Conservation (phyloP, 1,140 invertebrate species). For the Eulimnadia texana region DNA sequence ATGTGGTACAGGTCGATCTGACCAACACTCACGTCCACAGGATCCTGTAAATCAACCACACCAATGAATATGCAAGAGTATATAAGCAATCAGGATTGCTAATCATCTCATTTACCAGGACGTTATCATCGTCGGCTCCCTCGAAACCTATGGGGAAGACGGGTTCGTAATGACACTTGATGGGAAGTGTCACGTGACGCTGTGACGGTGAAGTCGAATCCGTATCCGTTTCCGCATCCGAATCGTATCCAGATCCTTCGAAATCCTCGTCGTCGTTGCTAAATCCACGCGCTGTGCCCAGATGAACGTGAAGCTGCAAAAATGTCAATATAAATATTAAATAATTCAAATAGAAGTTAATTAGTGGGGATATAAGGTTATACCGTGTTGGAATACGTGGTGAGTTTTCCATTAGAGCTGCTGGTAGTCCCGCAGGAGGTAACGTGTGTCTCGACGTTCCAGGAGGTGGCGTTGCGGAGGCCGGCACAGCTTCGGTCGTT, state of each 20-base stretch:
- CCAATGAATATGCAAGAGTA: neutral
- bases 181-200: constrained; percentile 12
- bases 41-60: constrained; percentile 4
- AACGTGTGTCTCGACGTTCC: constrained; percentile 14
- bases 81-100: neutral
- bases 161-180: constrained; percentile 19
- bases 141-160: constrained; percentile 15
- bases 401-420: constrained; percentile 15
- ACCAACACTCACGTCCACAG: neutral
- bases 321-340: neutral
- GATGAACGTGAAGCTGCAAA: constrained; percentile 12
- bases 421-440: constrained; percentile 18
- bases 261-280: constrained; percentile 23
- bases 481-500: constrained; percentile 14
- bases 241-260: constrained; percentile 20
- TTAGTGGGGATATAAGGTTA: no score
- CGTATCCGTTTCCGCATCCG: constrained; percentile 2
- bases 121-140: constrained; percentile 15
- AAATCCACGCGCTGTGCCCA: neutral
- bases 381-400: constrained; percentile 18
- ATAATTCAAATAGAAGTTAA: no score
- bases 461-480: constrained; percentile 15
- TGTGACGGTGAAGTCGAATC: neutral
- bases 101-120: constrained; percentile 1
- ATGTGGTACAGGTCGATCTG: constrained; percentile 20